Conservation (phyloP, 2,113 vertebrate genomes). For the Catagonus wagneri region DNA sequence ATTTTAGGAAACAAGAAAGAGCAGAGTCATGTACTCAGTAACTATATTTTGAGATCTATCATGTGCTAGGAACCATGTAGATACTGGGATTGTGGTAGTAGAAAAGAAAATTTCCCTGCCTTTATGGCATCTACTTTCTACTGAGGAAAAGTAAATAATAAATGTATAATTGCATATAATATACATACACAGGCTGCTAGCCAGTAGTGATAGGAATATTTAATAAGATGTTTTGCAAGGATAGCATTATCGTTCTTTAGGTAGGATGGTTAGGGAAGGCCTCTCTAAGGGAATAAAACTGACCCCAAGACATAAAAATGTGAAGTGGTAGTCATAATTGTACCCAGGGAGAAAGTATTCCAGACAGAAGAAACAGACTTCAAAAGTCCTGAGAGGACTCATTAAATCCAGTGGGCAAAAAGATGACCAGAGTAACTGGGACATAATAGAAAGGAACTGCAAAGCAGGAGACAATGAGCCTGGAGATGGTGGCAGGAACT, state of each 20-base stretch:
- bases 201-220: not conserved
- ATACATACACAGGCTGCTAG: not conserved
- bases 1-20: slow-evolving; percentile 10
- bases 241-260: not conserved
- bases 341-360: not conserved
- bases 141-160: not conserved
- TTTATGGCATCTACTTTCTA: not conserved
- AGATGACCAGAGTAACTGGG: not conserved
- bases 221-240: not conserved
- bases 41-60: not conserved
- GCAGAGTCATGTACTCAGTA: not conserved
- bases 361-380: not conserved
- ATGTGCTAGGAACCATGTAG: not conserved
- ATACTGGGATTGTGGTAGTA: not conserved
- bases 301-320: not conserved
- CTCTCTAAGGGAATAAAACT: not conserved
- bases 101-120: not conserved
- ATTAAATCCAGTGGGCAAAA: not conserved
- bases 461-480: not conserved
- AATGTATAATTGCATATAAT: not conserved
- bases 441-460: not conserved
- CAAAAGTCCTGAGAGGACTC: not conserved
- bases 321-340: not conserved
- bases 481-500: not conserved
- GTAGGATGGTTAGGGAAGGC: not conserved